Evolutionary conservation across 2,888 invertebrate genomes (phyloP).

Genomic region (Aelia acuminata): DNA sequence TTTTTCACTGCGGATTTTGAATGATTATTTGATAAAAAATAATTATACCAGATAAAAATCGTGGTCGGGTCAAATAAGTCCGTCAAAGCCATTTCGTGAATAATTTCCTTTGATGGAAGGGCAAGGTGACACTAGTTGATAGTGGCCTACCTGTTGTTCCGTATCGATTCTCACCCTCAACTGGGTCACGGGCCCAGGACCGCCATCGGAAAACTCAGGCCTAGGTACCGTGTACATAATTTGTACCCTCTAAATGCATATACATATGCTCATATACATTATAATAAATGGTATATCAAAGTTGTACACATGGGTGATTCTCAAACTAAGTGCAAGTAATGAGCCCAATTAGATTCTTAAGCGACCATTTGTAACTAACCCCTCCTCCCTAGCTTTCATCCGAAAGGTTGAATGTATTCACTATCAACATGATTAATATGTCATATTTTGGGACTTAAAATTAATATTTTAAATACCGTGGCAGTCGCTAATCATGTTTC

Average conservation of each 20-base stretch:
- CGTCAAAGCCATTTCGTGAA: neutral
- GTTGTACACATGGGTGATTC: no score
- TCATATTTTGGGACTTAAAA: no score
- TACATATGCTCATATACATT: no score
- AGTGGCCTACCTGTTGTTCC: slow-evolving; percentile 28
- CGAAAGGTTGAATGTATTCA: no score
- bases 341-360: no score
- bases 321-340: no score
- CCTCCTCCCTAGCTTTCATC: no score
- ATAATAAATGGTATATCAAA: no score
- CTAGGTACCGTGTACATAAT: neutral
- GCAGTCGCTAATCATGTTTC: no score
- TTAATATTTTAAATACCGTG: no score
- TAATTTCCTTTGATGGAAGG: neutral
- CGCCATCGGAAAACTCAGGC: neutral
- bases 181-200: slow-evolving; percentile 17
- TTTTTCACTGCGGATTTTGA: neutral
- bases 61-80: neutral
- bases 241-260: neutral
- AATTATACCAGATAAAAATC: neutral
- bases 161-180: slow-evolving; percentile 29
- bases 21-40: neutral
- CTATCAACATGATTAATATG: no score
- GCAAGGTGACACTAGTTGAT: slow-evolving; percentile 34
- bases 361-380: no score